Conservation (phyloP, 2,113 vertebrate genomes). For the Tyrannus savana region DNA sequence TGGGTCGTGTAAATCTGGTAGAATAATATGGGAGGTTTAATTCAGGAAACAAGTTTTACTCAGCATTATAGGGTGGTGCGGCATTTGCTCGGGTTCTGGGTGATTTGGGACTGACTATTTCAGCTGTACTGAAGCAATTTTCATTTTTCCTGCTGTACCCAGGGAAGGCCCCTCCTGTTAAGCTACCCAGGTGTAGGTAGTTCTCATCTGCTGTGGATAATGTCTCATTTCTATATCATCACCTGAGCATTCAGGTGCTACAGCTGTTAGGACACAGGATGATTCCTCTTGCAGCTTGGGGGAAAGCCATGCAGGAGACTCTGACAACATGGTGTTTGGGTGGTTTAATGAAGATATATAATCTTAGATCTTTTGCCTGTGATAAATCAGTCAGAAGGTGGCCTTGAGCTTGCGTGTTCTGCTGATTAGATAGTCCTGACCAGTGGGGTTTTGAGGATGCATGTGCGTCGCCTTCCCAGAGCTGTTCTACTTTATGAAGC, state of each 20-base stretch:
- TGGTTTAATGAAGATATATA: neutral
- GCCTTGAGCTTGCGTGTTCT: neutral
- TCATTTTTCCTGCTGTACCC: neutral
- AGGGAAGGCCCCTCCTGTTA: neutral
- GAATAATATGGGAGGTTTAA: neutral
- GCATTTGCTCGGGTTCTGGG: neutral
- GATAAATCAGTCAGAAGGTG: neutral
- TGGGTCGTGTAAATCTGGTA: neutral
- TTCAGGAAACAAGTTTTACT: neutral
- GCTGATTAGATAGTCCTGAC: neutral
- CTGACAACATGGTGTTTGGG: neutral
- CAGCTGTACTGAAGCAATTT: neutral
- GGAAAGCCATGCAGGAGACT: neutral
- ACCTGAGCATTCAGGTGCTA: neutral
- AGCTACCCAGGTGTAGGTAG: neutral
- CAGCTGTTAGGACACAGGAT: neutral
- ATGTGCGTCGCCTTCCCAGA: neutral
- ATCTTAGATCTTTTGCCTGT: neutral
- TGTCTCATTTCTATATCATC: neutral
- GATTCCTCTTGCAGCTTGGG: neutral
- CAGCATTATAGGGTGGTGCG: neutral
- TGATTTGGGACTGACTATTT: neutral
- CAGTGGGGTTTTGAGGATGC: neutral
- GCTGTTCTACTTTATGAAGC: neutral
- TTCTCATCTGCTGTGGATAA: neutral